Conservation (phyloP, 2,113 vertebrate species). For the Hippopotamus amphibius region DNA sequence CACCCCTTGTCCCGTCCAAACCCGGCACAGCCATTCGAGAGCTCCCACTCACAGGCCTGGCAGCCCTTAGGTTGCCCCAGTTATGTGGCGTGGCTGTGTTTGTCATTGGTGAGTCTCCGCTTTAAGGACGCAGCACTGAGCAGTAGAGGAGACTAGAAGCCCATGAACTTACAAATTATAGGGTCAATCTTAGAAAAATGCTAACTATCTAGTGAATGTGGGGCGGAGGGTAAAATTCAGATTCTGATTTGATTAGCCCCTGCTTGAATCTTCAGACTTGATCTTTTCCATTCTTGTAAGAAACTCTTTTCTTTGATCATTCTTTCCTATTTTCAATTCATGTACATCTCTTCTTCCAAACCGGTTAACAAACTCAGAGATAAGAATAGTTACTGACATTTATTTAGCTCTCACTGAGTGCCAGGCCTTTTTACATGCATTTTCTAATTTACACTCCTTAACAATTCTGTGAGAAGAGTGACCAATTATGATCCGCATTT, state of each 20-base stretch:
- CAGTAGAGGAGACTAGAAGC: not conserved
- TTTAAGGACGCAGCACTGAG: not conserved
- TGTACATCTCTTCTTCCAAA: not conserved
- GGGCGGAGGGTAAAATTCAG: not conserved
- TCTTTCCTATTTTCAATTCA: not conserved
- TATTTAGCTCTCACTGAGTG: not conserved
- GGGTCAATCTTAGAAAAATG: not conserved
- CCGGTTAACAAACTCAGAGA: not conserved
- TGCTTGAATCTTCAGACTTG: not conserved
- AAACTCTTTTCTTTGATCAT: conserved; percentile 25
- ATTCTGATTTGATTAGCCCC: not conserved
- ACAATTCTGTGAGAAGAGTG: not conserved
- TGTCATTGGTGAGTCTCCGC: not conserved
- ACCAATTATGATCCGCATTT: not conserved
- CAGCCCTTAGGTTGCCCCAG: not conserved
- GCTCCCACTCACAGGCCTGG: not conserved
- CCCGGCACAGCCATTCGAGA: accelerated
- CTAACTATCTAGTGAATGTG: not conserved
- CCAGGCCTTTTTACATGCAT: not conserved
- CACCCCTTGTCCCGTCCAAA: not conserved
- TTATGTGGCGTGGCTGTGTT: not conserved
- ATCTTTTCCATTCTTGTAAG: conserved; percentile 27
- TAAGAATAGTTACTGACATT: not conserved
- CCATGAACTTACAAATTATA: not conserved
- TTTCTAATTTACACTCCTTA: not conserved